Base-by-base conservation (phyloP, 2,797 vertebrate species). In the Cossypha caffra region DNA sequence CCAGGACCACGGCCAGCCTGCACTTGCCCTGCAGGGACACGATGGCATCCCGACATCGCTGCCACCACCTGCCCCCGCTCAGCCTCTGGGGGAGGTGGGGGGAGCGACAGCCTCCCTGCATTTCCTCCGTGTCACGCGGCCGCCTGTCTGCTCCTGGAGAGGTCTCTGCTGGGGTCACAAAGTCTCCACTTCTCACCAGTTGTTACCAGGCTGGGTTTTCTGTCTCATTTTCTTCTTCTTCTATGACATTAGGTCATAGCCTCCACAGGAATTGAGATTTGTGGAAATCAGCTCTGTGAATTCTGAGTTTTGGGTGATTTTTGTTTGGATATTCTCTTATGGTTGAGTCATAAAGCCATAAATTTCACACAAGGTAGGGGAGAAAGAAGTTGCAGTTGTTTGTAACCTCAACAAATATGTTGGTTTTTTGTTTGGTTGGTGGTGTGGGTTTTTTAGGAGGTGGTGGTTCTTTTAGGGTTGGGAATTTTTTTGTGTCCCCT, bases 1-100 rank as follows among this genome's bases (percentile, higher is more conserved):
- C 0, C 13, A 1, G 23, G 43, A 47, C 19, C 25, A 0, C 0
- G 0, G 29, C 26, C 26, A 0, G 38, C 38, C 40, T 5, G 28
- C 2, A 1, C 26, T 37, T 8, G 2, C 9, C 29, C 50, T 1
- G 0, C 40, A 8, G 67, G 80, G 76, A 8, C 21, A 1, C 0
- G 8, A 11, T 10, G 29, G 55, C 43, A 13, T 12, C 63, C 10
- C 1, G 3, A 13, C 28, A 23, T 50, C 58, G 19, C 64, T 2
- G 10, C 3, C 72, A 6, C 8, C 72, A 8, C 12, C 68, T 59
- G 64, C 10, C 50, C 11, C 64, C 33, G 63, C 59, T 37, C 66
- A 29, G 67, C 54, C 67, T 4, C 38, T 9, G 31, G 23, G 23
- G 43, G 52, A 19, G 31, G 24, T 52, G 2, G 31, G 23, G 75